Base-by-base conservation (phyloP, 2,797 vertebrate genomes). In the Varecia variegata region DNA sequence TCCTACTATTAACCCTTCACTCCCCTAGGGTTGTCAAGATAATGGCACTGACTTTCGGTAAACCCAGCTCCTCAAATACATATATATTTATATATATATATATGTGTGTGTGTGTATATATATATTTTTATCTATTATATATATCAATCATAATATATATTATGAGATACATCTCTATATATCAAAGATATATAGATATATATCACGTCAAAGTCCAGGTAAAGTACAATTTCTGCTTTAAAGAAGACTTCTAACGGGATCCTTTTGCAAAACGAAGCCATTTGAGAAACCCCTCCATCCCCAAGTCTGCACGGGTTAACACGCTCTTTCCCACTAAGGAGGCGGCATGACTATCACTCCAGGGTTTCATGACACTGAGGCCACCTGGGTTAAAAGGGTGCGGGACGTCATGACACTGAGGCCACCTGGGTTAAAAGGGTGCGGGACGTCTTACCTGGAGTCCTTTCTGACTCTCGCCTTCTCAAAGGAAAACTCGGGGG, bases 401-500 rank as follows among this genome's bases (percentile, higher is more conserved):
- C 4, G 60, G 73, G 25, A 1, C 0, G 8, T 54, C 99, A 21
- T 54, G 25, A 56, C 23, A n/a, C 4, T 4, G 60, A 76, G 15
- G 20, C 35, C 43, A 40, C 5, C 30, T 0, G 9, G 81, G 35
- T 52, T 25, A 8, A 35, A 77, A 45, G 14, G 13, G 0, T 2
- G 1, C 4, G 60, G 73, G 25, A 1, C 0, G 8, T 54, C 99
- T 99, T 98, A 99, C 99, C 99, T 99, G 32, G 99, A 99, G 65
- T 99, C 99, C 97, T 99, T 99, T 25, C 98, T 98, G 80, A 99
- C 98, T 80, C 99, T 98, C 21, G 99, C 99, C 97, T 99, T 99
- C 97, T 99, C 99, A 56, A 99, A 99, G 82, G 99, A 99, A 98
- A 99, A 99, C 92, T 98, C 98, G 0, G 99, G 98, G 82, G 99